phyloP scores from a whole-genome alignment of 2,113 vertebrate species.

The Hippopotamus amphibius region DNA sequence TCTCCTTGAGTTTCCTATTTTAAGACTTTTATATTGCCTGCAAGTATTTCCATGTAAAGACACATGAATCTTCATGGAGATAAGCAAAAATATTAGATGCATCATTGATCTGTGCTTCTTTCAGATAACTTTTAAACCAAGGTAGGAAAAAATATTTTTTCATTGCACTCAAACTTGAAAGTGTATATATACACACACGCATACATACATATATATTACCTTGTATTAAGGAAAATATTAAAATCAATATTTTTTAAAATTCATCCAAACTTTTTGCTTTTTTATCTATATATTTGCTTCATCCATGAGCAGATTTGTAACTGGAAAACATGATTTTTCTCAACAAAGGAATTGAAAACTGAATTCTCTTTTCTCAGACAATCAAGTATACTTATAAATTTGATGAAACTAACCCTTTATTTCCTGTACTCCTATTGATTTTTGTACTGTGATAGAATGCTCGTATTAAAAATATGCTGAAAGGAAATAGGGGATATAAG shows the following conservation, averaged over 20 bases:
- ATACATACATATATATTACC: neutral
- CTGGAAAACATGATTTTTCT: constrained; percentile 14
- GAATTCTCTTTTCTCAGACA: neutral
- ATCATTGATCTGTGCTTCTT: neutral
- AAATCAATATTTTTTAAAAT: constrained; percentile 46
- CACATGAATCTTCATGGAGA: neutral
- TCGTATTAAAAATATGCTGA: neutral
- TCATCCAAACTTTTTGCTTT: neutral
- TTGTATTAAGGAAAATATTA: constrained; percentile 17
- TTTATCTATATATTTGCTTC: constrained; percentile 20
- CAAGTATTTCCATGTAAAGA: neutral
- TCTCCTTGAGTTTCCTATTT: neutral
- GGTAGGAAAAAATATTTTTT: neutral
- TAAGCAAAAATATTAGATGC: neutral
- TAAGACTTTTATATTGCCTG: neutral
- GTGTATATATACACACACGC: neutral
- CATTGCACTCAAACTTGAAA: neutral
- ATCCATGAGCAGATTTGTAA: neutral
- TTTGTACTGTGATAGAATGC: neutral
- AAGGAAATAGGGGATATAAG: neutral
- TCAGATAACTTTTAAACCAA: neutral
- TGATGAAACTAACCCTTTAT: neutral
- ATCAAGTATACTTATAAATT: neutral
- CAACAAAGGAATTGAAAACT: neutral
- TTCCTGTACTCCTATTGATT: neutral